A percentile compares a stretch with the other conserved stretches of the same genome.
These are phyloP conservation scores for Papilio dardanus DNA, from an alignment of 1,140 invertebrate species.

Conservation along the genomic window DNA sequence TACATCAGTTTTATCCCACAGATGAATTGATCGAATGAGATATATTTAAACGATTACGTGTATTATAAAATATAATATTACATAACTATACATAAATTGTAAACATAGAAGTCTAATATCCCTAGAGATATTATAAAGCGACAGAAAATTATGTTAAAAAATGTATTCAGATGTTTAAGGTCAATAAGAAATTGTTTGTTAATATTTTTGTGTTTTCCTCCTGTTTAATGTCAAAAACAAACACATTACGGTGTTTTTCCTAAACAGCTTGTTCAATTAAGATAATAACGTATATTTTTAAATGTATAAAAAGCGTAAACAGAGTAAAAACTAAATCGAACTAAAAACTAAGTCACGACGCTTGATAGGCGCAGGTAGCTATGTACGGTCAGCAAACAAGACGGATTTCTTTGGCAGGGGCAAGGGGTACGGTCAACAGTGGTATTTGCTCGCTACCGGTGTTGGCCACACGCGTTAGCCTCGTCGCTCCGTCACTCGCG, in stretches of 20 bases:
- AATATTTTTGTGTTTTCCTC: not conserved
- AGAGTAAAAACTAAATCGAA: slow-evolving; percentile 27
- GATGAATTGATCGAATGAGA: no score
- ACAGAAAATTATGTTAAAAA: not conserved
- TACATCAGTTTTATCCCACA: no score
- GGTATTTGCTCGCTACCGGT: slow-evolving; percentile 75
- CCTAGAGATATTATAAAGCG: no score
- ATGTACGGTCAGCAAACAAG: slow-evolving; percentile 58
- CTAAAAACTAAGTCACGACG: slow-evolving; percentile 35
- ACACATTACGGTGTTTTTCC: slow-evolving; percentile 15
- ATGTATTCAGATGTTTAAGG: no score
- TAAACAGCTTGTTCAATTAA: slow-evolving; percentile 26
- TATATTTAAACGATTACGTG: no score
- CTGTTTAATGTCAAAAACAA: slow-evolving; percentile 3
- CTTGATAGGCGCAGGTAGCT: slow-evolving; percentile 48
- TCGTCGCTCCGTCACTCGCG: slow-evolving; percentile 47
- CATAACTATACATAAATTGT: no score
- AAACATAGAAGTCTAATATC: no score
- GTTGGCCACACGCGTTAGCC: slow-evolving; percentile 73
- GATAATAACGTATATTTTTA: slow-evolving; percentile 33
- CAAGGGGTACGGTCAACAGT: slow-evolving; percentile 57
- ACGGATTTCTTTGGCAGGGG: slow-evolving; percentile 51
- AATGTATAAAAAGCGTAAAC: slow-evolving; percentile 30
- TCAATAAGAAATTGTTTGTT: not conserved
- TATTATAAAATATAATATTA: no score